Evolutionary conservation across 1,140 invertebrate species (phyloP).

Genomic region (Eciton burchellii): DNA sequence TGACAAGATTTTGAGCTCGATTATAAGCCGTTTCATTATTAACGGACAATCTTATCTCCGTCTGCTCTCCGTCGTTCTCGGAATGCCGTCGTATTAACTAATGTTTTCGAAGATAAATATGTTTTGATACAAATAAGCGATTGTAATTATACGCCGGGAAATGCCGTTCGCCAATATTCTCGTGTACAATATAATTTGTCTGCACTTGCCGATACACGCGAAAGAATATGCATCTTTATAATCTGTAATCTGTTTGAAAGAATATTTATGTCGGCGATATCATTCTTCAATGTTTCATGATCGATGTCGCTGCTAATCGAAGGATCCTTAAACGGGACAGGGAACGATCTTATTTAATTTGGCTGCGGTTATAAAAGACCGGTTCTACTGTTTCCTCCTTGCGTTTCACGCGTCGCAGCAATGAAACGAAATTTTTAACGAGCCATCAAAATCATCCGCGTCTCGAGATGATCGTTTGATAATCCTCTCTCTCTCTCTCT

Average conservation of each 20-base stretch:
- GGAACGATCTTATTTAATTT: constrained; percentile 40
- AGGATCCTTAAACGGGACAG: constrained; percentile 36
- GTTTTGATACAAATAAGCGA: constrained; percentile 1
- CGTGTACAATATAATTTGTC: background rate
- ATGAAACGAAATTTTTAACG: constrained; percentile 9
- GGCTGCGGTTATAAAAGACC: constrained; percentile 37
- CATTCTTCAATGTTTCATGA: background rate
- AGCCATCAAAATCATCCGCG: constrained; percentile 23
- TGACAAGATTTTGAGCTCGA: background rate
- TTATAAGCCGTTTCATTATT: background rate
- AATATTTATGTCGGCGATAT: constrained; percentile 9
- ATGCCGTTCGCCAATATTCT: background rate
- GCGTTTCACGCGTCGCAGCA: background rate
- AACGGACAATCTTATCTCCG: background rate
- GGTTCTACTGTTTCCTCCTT: constrained; percentile 39
- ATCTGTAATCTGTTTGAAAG: background rate
- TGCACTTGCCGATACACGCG: background rate
- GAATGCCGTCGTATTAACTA: background rate
- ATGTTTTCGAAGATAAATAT: background rate
- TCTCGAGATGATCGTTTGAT: constrained; percentile 22
- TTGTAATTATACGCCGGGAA: background rate
- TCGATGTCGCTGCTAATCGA: constrained; percentile 31
- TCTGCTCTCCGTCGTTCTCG: background rate
- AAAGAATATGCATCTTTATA: background rate
- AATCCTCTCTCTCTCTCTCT: no score